A percentile compares a stretch with the other conserved stretches of the same genome.
phyloP scores from a whole-genome alignment of 2,113 vertebrate genomes.

The Vulpes lagopus region DNA sequence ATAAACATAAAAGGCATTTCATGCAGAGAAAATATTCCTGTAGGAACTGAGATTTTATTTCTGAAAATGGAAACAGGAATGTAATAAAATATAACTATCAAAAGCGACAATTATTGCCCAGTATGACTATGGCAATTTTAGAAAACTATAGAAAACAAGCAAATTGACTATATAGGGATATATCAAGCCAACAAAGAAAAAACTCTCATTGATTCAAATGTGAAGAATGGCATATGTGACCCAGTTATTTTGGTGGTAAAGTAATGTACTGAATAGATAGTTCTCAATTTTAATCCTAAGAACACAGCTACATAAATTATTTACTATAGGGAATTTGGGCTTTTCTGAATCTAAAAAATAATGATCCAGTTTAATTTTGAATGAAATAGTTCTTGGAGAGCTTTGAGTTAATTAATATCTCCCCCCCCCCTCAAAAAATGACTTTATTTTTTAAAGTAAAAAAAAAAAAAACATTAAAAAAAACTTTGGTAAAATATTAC shows the following conservation, averaged over 20 bases:
- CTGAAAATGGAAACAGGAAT: constrained; percentile 23
- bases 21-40: constrained; percentile 19
- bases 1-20: constrained; percentile 29
- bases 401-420: not conserved
- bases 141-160: not conserved
- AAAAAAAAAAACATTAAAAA: not conserved
- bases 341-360: constrained; percentile 25
- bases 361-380: not conserved
- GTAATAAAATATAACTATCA: constrained; percentile 14
- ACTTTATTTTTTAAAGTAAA: not conserved
- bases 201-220: not conserved
- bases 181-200: not conserved
- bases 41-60: constrained; percentile 36
- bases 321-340: not conserved
- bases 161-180: not conserved
- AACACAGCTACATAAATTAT: not conserved
- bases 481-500: not conserved
- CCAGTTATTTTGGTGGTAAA: not conserved
- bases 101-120: not conserved
- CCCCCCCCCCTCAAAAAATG: rapidly evolving
- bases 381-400: not conserved
- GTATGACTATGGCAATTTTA: not conserved
- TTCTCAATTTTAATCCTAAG: not conserved
- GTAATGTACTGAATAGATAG: not conserved
- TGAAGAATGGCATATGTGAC: not conserved